Evolutionary conservation across 2,888 invertebrate species (phyloP), one percentile per base, ranked within the genome.

Genomic region (Fragum sueziense): DNA sequence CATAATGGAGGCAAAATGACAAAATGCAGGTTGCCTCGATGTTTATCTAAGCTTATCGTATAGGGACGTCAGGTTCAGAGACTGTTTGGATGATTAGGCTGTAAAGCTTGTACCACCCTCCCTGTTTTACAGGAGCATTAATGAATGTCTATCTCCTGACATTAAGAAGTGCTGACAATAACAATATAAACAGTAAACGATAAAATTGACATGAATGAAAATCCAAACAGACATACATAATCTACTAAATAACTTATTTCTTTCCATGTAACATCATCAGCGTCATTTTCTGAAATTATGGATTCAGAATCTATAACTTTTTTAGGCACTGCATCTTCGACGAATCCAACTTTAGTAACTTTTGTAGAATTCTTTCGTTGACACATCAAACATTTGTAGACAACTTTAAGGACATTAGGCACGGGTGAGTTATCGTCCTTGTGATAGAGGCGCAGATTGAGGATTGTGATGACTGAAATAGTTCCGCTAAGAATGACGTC

Each of bases 401-500:
- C 0, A 7, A 41, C 20, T 14, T 52, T 7, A 20, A 75, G 31
- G 34, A 62, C 62, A 14, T 14, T 62, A 20, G 81, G 77, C 4
- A 81, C 65, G 6, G 33, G 47, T 2, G 51, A 29, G 17, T 59
- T 73, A 0, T 80, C 82, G 27, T 82, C 79, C 37, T 76, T 84
- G 57, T 80, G 76, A 51, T 79, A 81, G 2, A 86, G 67, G 31
- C 80, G 54, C 9, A 85, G 61, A n/a, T 82, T 86, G 34, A 84
- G 52, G 22, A 86, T 80, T 0, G 84, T 81, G 1, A 79, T 74
- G 6, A 84, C 6, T 7, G 75, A 79, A 7, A 84, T 82, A 6
- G 82, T 25, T 2, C 77, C 82, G 59, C 86, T 86, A 47, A 80
- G 69, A 0, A 80, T 69, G 61, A 86, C 33, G 74, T 84, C 84